Conservation (phyloP, 1,140 invertebrate genomes). For the Lordiphosa collinella region DNA sequence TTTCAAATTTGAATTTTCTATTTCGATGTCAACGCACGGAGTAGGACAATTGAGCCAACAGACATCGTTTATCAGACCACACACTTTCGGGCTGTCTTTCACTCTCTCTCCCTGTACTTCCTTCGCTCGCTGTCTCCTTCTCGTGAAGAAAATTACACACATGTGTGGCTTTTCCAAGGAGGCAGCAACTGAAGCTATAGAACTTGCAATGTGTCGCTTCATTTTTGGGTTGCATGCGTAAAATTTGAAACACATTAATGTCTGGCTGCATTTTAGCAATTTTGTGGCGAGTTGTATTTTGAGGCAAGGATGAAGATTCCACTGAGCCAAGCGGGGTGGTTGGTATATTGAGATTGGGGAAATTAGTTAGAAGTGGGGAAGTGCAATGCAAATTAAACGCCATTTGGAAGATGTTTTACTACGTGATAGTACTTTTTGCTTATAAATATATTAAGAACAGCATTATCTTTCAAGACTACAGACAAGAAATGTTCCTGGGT, state of each 20-base stretch:
- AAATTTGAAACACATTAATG: constrained; percentile 65
- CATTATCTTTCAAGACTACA: too few species aligned
- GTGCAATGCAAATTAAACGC: too few species aligned
- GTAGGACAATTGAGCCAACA: constrained; percentile 28
- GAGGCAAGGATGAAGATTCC: neutral
- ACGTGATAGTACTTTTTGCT: too few species aligned
- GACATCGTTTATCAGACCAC: constrained; percentile 59
- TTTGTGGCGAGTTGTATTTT: constrained; percentile 37
- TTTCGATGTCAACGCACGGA: constrained; percentile 15
- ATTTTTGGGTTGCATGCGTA: constrained; percentile 48
- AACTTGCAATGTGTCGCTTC: constrained; percentile 32
- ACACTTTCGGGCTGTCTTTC: constrained; percentile 32
- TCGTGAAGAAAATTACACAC: constrained; percentile 73
- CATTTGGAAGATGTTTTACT: too few species aligned
- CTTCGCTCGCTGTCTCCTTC: constrained; percentile 1
- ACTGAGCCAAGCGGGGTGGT: neutral
- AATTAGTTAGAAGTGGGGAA: too few species aligned
- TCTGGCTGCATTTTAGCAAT: constrained; percentile 65
- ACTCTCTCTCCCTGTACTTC: neutral
- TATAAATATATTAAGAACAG: too few species aligned
- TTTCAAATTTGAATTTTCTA: constrained; percentile 77
- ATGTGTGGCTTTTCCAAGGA: constrained; percentile 60
- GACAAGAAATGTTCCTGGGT: too few species aligned
- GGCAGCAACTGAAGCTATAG: constrained; percentile 6
- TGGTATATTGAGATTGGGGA: too few species aligned